A percentile compares a stretch with the other conserved stretches of the same genome.
Evolutionary conservation across 1,140 invertebrate genomes (phyloP).

Genomic region (Tribolium madens): DNA sequence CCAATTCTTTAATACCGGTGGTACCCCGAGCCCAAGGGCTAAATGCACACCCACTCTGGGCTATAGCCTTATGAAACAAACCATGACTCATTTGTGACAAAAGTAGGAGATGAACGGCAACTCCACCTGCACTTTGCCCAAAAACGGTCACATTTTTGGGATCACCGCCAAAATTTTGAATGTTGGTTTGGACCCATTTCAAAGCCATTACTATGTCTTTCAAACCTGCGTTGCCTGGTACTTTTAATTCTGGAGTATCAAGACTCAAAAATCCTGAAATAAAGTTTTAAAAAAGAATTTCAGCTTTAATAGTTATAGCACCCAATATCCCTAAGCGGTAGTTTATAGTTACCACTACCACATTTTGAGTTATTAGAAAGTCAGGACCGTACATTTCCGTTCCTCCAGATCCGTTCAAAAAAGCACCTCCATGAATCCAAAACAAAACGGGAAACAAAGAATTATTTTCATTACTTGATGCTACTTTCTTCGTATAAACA

Average conservation of each 20-base stretch:
- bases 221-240: conserved; percentile 72
- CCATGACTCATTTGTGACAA: conserved; percentile 53
- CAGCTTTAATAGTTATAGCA: background rate
- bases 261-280: conserved; percentile 55
- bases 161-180: conserved; percentile 67
- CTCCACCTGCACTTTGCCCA: conserved; percentile 69
- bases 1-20: conserved; percentile 50
- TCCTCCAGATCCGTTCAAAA: conserved; percentile 69
- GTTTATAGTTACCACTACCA: conserved; percentile 66
- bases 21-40: conserved; percentile 55
- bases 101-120: conserved; percentile 50
- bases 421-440: conserved; percentile 76
- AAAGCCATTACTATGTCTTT: conserved; percentile 71
- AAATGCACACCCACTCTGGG: conserved; percentile 69
- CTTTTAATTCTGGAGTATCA: conserved; percentile 61
- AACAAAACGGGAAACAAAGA: conserved; percentile 72
- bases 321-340: conserved; percentile 64
- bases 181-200: conserved; percentile 70
- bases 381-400: conserved; percentile 70
- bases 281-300: background rate
- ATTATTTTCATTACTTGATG: background rate
- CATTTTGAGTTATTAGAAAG: conserved; percentile 71
- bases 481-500: conserved; percentile 71
- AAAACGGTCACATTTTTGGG: conserved; percentile 61
- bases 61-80: conserved; percentile 72